Percentiles rank a stretch among this genome's conserved stretches.
Conservation (phyloP, 2,113 vertebrate genomes). For the Apodemus sylvaticus region DNA sequence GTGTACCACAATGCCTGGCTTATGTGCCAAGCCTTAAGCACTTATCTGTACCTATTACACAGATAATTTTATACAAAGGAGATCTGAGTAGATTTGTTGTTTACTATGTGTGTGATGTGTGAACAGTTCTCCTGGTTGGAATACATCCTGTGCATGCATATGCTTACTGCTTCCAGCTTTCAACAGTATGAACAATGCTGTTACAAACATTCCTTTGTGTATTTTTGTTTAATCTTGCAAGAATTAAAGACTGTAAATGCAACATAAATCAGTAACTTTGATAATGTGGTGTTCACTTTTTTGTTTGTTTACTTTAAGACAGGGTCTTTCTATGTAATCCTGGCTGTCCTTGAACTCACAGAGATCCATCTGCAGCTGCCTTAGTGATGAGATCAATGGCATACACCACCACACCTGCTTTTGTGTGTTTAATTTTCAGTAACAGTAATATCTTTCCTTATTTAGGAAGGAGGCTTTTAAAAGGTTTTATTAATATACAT, state of each 20-base stretch:
- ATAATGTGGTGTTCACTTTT: background rate
- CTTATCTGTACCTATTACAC: background rate
- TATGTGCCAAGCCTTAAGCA: too few species aligned
- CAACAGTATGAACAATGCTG: conserved; percentile 32
- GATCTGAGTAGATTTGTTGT: background rate
- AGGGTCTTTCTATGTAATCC: background rate
- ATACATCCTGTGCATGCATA: background rate
- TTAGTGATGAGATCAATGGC: background rate
- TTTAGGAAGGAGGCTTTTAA: background rate
- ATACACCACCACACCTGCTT: background rate
- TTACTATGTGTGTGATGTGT: background rate
- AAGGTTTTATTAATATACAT: background rate
- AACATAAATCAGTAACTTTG: conserved; percentile 11
- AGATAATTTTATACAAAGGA: conserved; percentile 25
- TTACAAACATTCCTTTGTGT: background rate
- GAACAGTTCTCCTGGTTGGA: background rate
- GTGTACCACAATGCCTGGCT: background rate
- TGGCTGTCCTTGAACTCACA: background rate
- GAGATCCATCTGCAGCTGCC: background rate
- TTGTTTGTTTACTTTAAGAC: background rate
- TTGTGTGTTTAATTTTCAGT: background rate
- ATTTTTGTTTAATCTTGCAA: background rate
- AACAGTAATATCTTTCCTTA: background rate
- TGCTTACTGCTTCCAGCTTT: background rate
- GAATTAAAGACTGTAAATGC: background rate